Percentiles rank a stretch among this genome's conserved stretches.
Evolutionary conservation across 2,888 invertebrate genomes (phyloP).

Genomic region (Acanthosoma haemorrhoidale): DNA sequence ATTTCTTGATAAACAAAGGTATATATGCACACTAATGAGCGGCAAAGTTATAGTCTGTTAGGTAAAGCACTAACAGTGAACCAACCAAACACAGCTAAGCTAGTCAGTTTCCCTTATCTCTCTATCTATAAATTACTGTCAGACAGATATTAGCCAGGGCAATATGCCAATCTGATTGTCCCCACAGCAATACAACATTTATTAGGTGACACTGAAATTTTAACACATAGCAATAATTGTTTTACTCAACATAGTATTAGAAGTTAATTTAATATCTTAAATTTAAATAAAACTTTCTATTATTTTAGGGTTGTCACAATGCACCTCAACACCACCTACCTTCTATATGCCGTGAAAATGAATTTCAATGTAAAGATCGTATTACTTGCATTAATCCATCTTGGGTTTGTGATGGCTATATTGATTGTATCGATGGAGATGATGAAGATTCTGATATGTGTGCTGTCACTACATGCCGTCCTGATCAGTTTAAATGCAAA

Average conservation of each 20-base stretch:
- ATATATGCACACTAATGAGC: too few species aligned
- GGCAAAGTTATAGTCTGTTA: too few species aligned
- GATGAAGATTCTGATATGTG: slow-evolving; percentile 62
- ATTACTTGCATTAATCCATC: slow-evolving; percentile 72
- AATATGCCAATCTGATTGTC: too few species aligned
- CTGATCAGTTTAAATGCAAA: slow-evolving; percentile 82
- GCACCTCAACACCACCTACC: slow-evolving; percentile 35
- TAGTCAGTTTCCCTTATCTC: too few species aligned
- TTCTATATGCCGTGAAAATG: slow-evolving; percentile 63
- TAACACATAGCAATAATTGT: too few species aligned
- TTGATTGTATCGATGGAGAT: slow-evolving; percentile 74
- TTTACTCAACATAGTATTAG: not conserved
- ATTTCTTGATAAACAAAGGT: too few species aligned
- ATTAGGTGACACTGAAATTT: too few species aligned
- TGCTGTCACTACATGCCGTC: slow-evolving; percentile 68
- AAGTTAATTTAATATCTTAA: not conserved
- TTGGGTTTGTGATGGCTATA: slow-evolving; percentile 80
- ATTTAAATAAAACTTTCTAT: not conserved
- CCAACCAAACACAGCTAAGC: too few species aligned
- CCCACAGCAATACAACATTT: too few species aligned
- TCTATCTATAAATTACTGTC: too few species aligned
- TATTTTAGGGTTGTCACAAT: slow-evolving; percentile 56
- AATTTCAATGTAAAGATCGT: slow-evolving; percentile 73
- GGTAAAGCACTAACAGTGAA: too few species aligned
- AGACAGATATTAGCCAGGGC: too few species aligned